Base-by-base conservation (phyloP, 2,113 vertebrate genomes). In the Oenanthe oenanthe region DNA sequence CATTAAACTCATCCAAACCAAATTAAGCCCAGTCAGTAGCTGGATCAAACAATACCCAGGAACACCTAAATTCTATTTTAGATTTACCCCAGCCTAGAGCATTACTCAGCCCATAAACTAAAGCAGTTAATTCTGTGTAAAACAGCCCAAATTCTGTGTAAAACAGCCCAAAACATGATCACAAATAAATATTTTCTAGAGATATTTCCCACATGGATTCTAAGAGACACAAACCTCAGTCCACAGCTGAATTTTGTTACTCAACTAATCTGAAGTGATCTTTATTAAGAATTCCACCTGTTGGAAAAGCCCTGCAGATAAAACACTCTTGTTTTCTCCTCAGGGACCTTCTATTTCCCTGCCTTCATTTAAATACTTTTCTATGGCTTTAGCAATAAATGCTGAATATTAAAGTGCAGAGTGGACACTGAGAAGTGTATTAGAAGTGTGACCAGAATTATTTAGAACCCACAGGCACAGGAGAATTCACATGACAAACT, bases 81-180 rank as follows among this genome's bases (percentile, higher is more conserved):
- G 2, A 76, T 34, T 3, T 34, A 28, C 9, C 28, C 54, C 17
- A 9, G 16, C 2, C n/a, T 26, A 8, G 20, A 58, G 19, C 17
- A 6, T 12, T 20, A 6, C 9, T 82, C 3, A 0, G 13, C 42
- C 29, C 88, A 79, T 5, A 13, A n/a, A 60, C 10, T 9, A 7
- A 51, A 58, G 10, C 6, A 53, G 8, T 51, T 51, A 85, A 77
- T 12, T 36, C 4, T 2, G 24, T 9, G 24, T 36, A 7, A 43
- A 42, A 2, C 25, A 4, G n/a, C 28, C 40, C 32, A 56, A 85
- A 77, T 10, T n/a, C 6, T 2, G 24, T 7, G 26, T 28, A 7
- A 40, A n/a, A 1, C 38, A 8, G 51, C 28, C 51, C 38, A 56
- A 79, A 72, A 9, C 7, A 17, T 0, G 0, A 40, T 6, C 14